These are phyloP conservation scores for Lissocephala sabroskyi DNA, from an alignment of 2,888 invertebrate genomes.

Conservation along the genomic window DNA sequence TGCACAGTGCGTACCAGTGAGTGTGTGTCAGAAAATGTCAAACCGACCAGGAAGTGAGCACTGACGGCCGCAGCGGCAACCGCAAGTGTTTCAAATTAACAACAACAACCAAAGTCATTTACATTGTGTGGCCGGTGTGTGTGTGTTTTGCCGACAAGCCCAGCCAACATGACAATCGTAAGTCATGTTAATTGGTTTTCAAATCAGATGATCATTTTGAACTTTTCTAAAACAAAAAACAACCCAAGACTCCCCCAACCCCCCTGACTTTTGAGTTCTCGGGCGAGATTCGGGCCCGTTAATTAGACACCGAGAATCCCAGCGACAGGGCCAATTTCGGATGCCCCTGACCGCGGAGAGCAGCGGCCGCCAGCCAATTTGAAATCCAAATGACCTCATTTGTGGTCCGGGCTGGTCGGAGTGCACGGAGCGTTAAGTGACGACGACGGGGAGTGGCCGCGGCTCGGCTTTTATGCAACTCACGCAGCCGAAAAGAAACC, in stretches of 20 bases:
- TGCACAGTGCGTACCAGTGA: slow-evolving; percentile 21
- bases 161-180: slow-evolving; percentile 30
- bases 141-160: slow-evolving; percentile 1
- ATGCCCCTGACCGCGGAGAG: no score
- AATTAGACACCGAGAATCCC: no score
- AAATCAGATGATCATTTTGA: slow-evolving; percentile 23
- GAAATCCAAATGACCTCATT: slow-evolving; percentile 2
- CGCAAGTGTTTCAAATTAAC: slow-evolving; percentile 41
- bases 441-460: background rate
- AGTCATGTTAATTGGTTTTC: slow-evolving; percentile 49
- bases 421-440: slow-evolving; percentile 60
- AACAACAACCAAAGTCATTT: slow-evolving; percentile 39
- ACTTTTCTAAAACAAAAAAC: slow-evolving; percentile 1
- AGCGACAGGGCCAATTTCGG: no score
- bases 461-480: background rate
- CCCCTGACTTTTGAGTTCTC: slow-evolving; percentile 2
- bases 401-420: slow-evolving; percentile 15
- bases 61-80: slow-evolving; percentile 17
- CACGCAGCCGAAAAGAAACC: slow-evolving; percentile 15
- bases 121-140: slow-evolving; percentile 11
- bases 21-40: slow-evolving; percentile 40
- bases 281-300: no score
- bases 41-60: slow-evolving; percentile 46
- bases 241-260: no score
- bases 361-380: background rate